Base-by-base conservation (phyloP, 2,888 invertebrate genomes). In the Julus scanicus region DNA sequence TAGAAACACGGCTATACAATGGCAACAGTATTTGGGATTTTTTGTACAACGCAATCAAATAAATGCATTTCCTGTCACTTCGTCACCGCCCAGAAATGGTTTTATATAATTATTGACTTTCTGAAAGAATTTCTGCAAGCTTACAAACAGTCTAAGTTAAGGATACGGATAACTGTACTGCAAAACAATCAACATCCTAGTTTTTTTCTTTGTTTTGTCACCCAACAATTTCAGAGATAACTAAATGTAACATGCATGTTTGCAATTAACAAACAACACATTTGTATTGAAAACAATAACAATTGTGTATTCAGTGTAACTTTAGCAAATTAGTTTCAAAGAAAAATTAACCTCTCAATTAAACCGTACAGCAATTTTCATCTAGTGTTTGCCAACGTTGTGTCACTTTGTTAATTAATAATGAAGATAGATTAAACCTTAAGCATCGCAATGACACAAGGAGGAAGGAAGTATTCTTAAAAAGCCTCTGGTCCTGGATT, bases 31-130 rank as follows among this genome's bases (percentile, higher is more conserved):
- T 80, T 80, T 80, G 20, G 71, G 9, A 11, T 39, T 80, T 80
- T 71, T 11, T 80, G 15, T 5, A 80, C 29, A 80, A 80, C 37
- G 80, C 80, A 80, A 80, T 80, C 80, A 80, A 80, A 80, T 80
- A 37, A 80, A 80, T 80, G 80, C 80, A 80, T 80, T 80, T 80
- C 80, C 80, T 80, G 80, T 80, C 80, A 80, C 37, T 39, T 80
- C 80, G 37, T 80, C 80, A 80, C 80, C 80, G 80, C 80, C 80
- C 80, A 80, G 15, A 80, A 80, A 80, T 13, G 80, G 80, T 80
- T 80, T 13, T 37, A 80, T 80, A 37, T 80, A 80, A 80, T 80
- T 80, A 80, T 80, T 39, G 80, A 80, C 80, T 80, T 71, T 37
- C 37, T 15, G 37, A 15, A 13, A 39, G 37, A 8, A 29, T 71